These are phyloP conservation scores for Nannobrachium achirus DNA, from an alignment of 2,113 vertebrate genomes.

Conservation along the genomic window DNA sequence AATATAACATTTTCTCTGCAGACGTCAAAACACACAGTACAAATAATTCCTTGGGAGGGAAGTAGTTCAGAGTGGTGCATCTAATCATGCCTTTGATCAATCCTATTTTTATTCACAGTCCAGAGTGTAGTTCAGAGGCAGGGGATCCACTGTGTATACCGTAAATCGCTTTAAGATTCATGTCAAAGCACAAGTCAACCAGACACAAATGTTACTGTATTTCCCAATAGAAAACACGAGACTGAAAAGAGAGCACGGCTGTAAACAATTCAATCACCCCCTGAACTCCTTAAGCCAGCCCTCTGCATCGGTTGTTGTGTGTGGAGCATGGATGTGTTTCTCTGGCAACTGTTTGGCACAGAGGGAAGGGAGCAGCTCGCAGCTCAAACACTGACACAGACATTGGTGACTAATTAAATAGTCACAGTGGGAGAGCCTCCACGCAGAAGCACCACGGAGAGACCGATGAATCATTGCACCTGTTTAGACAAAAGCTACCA, in stretches of 20 bases:
- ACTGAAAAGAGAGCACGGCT: conserved; percentile 52
- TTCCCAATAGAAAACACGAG: conserved; percentile 50
- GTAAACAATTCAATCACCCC: conserved; percentile 74
- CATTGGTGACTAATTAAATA: conserved; percentile 75
- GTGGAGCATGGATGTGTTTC: conserved; percentile 53
- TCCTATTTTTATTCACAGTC: conserved; percentile 60
- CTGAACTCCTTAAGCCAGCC: conserved; percentile 62
- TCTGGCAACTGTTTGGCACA: conserved; percentile 71
- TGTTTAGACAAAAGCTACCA: conserved; percentile 70
- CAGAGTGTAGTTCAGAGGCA: conserved; percentile 38
- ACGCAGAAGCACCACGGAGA: conserved; percentile 47
- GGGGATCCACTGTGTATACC: conserved; percentile 34
- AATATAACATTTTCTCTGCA: conserved; percentile 4
- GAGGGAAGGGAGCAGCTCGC: conserved; percentile 51
- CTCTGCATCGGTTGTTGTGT: conserved; percentile 52
- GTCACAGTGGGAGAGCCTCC: conserved; percentile 71
- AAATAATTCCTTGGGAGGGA: conserved; percentile 23
- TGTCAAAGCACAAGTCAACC: conserved; percentile 58
- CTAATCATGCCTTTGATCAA: conserved; percentile 67
- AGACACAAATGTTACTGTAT: conserved; percentile 59
- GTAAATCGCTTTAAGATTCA: conserved; percentile 60
- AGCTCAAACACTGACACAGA: conserved; percentile 58
- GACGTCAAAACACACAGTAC: conserved; percentile 46
- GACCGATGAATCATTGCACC: conserved; percentile 67
- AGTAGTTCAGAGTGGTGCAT: conserved; percentile 22